phyloP scores from a whole-genome alignment of 2,797 vertebrate species.

The Mastacembelus armatus region DNA sequence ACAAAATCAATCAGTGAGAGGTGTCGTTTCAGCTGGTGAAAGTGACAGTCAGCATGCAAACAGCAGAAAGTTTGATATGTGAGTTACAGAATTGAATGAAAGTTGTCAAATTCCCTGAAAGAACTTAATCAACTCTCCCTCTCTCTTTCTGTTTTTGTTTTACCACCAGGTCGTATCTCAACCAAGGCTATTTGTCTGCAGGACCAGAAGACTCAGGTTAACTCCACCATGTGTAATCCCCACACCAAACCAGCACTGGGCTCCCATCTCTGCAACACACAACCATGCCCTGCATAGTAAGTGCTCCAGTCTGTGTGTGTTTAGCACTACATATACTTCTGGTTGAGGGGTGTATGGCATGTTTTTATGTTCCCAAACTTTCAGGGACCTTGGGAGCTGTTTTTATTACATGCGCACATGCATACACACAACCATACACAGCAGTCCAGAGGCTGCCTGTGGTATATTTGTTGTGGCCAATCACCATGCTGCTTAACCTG shows the following conservation, averaged over 20 bases:
- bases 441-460: slow-evolving; percentile 53
- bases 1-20: too few relatives aligned
- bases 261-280: slow-evolving; percentile 90
- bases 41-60: too few relatives aligned
- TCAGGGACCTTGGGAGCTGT: slow-evolving; percentile 42
- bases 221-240: slow-evolving; percentile 89
- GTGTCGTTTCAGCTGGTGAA: too few relatives aligned
- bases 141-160: not conserved
- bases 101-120: not conserved
- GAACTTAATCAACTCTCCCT: slow-evolving; percentile 2
- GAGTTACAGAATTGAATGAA: not conserved
- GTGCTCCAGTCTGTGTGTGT: slow-evolving; percentile 59
- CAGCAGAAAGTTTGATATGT: too few relatives aligned
- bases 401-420: slow-evolving; percentile 51
- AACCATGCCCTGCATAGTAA: slow-evolving; percentile 95
- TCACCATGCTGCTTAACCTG: slow-evolving; percentile 51
- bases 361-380: slow-evolving; percentile 66
- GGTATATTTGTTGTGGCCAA: slow-evolving; percentile 70
- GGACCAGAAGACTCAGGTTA: slow-evolving; percentile 90
- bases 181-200: slow-evolving; percentile 92
- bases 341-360: slow-evolving; percentile 40
- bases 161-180: slow-evolving; percentile 88
- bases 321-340: not conserved
- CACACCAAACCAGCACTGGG: slow-evolving; percentile 85
- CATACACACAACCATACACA: slow-evolving; percentile 20